Percentiles rank a stretch among this genome's conserved stretches.
Evolutionary conservation across 2,797 vertebrate genomes (phyloP).

Genomic region (Halcyon badia): DNA sequence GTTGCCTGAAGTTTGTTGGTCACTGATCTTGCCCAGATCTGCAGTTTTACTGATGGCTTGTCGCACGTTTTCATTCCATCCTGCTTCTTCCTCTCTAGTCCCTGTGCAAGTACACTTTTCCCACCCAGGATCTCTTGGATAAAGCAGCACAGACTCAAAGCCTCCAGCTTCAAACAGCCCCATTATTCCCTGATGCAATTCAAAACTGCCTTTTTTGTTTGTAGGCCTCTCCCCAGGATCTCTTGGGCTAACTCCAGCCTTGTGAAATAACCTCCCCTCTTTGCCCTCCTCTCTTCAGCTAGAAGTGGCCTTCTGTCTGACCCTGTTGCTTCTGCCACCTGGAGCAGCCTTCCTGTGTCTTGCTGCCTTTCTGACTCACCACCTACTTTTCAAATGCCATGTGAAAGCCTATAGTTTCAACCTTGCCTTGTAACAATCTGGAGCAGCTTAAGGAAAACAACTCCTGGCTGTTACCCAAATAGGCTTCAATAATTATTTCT

Average conservation of each 20-base stretch:
- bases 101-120: not conserved
- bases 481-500: slow-evolving; percentile 65
- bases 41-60: not conserved
- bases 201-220: slow-evolving; percentile 4
- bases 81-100: not conserved
- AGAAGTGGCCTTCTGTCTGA: slow-evolving; percentile 51
- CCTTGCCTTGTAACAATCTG: slow-evolving; percentile 58
- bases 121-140: not conserved
- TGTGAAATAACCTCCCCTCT: not conserved
- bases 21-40: not conserved
- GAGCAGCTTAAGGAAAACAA: slow-evolving; percentile 61
- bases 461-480: slow-evolving; percentile 44
- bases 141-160: not conserved
- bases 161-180: not conserved
- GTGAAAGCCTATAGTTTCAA: slow-evolving; percentile 62
- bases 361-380: slow-evolving; percentile 64
- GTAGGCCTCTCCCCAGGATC: not conserved
- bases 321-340: slow-evolving; percentile 61
- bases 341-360: slow-evolving; percentile 48
- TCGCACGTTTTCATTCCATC: accelerated
- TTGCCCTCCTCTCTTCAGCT: not conserved
- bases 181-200: not conserved
- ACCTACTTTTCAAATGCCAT: slow-evolving; percentile 46
- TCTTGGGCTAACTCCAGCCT: not conserved
- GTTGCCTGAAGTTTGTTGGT: not conserved